Evolutionary conservation across 2,113 vertebrate genomes (phyloP).

Genomic region (Macroglossus sobrinus): DNA sequence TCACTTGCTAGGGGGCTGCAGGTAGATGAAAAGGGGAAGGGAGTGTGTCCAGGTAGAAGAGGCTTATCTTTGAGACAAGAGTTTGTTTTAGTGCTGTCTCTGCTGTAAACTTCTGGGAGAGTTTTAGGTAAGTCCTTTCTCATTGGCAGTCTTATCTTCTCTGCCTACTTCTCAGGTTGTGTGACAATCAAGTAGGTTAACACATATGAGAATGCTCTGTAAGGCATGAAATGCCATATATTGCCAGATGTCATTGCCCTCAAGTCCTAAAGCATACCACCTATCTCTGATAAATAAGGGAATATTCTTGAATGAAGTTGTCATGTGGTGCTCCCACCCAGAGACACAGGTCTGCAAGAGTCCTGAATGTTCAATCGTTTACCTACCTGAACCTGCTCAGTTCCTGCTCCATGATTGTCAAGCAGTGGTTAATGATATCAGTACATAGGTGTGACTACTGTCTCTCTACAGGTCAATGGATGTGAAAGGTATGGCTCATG

Average conservation of each 20-base stretch:
- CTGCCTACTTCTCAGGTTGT: not conserved
- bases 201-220: not conserved
- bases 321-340: not conserved
- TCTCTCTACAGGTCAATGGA: not conserved
- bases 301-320: not conserved
- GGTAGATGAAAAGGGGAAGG: not conserved
- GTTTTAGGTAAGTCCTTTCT: not conserved
- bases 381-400: not conserved
- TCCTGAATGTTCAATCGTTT: not conserved
- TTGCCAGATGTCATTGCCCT: not conserved
- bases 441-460: not conserved
- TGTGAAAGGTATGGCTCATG: not conserved
- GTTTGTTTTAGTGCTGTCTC: not conserved
- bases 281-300: not conserved
- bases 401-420: not conserved
- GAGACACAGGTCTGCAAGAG: not conserved
- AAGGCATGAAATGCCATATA: not conserved
- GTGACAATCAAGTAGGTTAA: not conserved
- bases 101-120: not conserved
- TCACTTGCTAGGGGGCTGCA: no score
- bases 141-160: not conserved
- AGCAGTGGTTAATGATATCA: not conserved
- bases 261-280: not conserved
- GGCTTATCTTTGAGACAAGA: not conserved
- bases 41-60: not conserved